Conservation (phyloP, 1,140 invertebrate genomes). For the Dendroctonus ponderosae region DNA sequence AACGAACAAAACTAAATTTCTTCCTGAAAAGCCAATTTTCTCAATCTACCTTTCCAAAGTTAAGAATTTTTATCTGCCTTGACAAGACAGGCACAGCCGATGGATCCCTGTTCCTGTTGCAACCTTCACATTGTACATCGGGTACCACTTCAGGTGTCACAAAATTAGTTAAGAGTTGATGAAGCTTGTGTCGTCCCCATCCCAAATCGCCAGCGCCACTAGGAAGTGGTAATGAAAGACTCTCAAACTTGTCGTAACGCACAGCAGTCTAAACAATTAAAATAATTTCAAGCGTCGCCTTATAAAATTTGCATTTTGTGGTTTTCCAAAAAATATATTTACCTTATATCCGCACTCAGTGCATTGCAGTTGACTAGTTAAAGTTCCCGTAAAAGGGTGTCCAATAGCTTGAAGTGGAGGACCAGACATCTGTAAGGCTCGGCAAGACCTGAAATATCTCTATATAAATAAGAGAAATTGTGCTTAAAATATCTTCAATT, state of each 20-base stretch:
- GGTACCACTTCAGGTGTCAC: conserved; percentile 79
- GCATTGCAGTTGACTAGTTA: conserved; percentile 82
- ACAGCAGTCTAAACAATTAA: conserved; percentile 66
- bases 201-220: conserved; percentile 54
- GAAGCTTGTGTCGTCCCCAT: conserved; percentile 60
- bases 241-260: conserved; percentile 87
- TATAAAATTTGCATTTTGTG: background rate
- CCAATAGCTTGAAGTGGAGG: conserved; percentile 53
- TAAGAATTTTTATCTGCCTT: conserved; percentile 75
- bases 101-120: conserved; percentile 57
- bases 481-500: background rate
- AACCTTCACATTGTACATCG: conserved; percentile 80
- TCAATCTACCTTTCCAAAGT: conserved; percentile 68
- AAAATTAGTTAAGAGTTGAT: conserved; percentile 75
- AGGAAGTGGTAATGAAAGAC: conserved; percentile 75
- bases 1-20: background rate
- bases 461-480: background rate
- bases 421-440: conserved; percentile 53
- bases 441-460: conserved; percentile 41
- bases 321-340: background rate
- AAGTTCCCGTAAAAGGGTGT: conserved; percentile 75
- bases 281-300: too few relatives aligned
- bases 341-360: conserved; percentile 77
- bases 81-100: conserved; percentile 52
- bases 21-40: background rate